phyloP scores from a whole-genome alignment of 1,140 invertebrate genomes.

The Hyles euphorbiae region DNA sequence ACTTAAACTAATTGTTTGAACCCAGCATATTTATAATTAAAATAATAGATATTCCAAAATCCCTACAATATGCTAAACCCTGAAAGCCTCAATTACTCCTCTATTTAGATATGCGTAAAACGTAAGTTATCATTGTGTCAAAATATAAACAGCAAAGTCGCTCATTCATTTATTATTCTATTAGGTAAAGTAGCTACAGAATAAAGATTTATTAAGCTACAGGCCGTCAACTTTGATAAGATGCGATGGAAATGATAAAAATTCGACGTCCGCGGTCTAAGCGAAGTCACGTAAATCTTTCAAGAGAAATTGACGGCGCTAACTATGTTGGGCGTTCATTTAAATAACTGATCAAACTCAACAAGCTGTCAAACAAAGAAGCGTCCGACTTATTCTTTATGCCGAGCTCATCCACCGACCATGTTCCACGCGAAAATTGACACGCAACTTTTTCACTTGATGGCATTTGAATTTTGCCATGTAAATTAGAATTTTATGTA shows the following conservation, averaged over 20 bases:
- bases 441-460: conserved; percentile 41
- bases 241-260: conserved; percentile 17
- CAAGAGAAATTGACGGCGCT: conserved; percentile 53
- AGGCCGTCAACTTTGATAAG: conserved; percentile 11
- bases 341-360: conserved; percentile 66
- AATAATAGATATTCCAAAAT: no score
- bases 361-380: conserved; percentile 60
- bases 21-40: no score
- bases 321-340: conserved; percentile 54
- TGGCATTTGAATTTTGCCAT: conserved; percentile 21
- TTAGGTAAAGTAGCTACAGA: conserved; percentile 2
- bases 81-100: no score
- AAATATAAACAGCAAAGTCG: no score
- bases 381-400: conserved; percentile 45
- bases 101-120: no score
- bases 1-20: no score
- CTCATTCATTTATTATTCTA: conserved; percentile 8
- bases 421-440: conserved; percentile 44
- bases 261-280: conserved; percentile 14
- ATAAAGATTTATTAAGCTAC: conserved; percentile 12
- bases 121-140: no score
- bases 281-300: conserved; percentile 38
- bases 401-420: conserved; percentile 41
- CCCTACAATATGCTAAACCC: no score
- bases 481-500: neutral